Percentiles rank a stretch among this genome's conserved stretches.
These are phyloP conservation scores for Lepus townsendii DNA, from an alignment of 2,797 vertebrate species.

Conservation along the genomic window DNA sequence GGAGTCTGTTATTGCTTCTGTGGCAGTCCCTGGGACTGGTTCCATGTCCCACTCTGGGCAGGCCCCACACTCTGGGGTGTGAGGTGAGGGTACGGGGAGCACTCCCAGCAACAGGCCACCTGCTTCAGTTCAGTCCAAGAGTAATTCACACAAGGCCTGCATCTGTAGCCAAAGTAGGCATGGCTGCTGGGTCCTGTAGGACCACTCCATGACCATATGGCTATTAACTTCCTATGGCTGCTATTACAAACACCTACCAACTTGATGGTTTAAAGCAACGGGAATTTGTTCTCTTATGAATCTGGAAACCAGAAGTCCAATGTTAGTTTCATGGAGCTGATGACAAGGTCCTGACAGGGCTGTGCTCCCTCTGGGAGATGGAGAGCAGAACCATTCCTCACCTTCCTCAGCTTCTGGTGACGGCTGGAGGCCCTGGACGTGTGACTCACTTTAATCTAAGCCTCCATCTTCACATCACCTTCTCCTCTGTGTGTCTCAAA, in stretches of 20 bases:
- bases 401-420: neutral
- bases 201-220: neutral
- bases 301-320: neutral
- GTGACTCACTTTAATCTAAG: neutral
- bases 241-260: neutral
- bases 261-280: neutral
- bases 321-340: neutral
- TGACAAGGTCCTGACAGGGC: neutral
- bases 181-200: neutral
- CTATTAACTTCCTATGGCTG: neutral
- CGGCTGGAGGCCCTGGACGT: neutral
- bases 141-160: neutral
- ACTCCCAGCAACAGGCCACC: neutral
- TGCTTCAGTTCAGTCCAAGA: neutral
- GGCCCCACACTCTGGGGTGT: accelerated
- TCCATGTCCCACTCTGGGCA: accelerated
- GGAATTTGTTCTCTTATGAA: neutral
- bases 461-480: neutral
- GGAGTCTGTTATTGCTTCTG: neutral
- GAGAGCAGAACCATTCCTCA: neutral
- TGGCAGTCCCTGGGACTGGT: too few relatives aligned
- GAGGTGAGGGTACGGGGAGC: neutral
- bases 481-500: neutral
- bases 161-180: neutral
- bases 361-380: neutral